Evolutionary conservation across 2,113 vertebrate genomes (phyloP), one percentile per base, ranked within the genome.

Genomic region (Mastomys natalensis): DNA sequence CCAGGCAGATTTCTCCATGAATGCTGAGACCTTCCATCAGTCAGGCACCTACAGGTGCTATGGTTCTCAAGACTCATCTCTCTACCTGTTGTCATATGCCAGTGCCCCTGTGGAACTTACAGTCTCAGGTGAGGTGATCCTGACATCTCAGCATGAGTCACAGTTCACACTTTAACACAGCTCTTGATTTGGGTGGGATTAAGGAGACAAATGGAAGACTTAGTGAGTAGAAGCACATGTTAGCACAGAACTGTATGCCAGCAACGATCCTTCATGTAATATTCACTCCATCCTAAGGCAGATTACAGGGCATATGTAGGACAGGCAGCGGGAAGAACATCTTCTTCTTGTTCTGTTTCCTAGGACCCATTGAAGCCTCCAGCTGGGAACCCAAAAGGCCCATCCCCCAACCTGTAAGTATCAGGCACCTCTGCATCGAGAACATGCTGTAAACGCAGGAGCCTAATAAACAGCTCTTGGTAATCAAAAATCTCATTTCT

Each of bases 191-290:
- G 1, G 0, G 3, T 43, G 2, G 4, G 9, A 74, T 21, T 7
- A 2, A 26, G 11, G 11, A 3, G 15, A 16, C 5, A 40, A 34
- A 3, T n/a, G 7, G 8, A 22, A 87, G 29, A 10, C 1, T 66
- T 43, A 22, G 43, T 8, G n/a, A n/a, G n/a, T 31, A 37, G 45
- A 51, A 48, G 43, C n/a, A 2, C 1, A 6, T 0, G 99, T 9
- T 98, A 9, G 96, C 98, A 99, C 53, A 22, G 98, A 98, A n/a
- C 99, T 98, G 3, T 4, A 99, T 98, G 90, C 99, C 99, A 31
- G 98, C 99, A 98, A 96, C 5, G 37, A 9, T 40, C 16, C 11
- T 1, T 51, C 17, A 13, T 0, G 17, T 31, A 51, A 68, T 87
- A 2, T 24, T 15, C 21, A 70, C 21, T 29, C 13, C 4, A 22